phyloP scores from a whole-genome alignment of 1,140 invertebrate species.

The Lepeophtheirus salmonis region DNA sequence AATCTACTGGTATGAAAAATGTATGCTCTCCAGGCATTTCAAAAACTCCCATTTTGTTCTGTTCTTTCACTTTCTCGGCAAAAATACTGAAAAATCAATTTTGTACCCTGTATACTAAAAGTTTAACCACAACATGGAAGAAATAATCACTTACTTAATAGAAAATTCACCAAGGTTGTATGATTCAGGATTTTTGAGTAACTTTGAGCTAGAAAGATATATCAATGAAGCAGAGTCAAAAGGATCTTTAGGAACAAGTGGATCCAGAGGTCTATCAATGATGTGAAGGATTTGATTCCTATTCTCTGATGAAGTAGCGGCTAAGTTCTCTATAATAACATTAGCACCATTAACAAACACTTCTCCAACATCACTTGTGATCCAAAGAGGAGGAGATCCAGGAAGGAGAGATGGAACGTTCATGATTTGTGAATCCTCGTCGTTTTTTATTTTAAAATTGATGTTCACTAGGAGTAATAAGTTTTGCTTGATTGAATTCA shows the following conservation, averaged over 20 bases:
- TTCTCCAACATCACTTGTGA: background rate
- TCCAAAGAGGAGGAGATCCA: conserved; percentile 8
- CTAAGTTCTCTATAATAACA: conserved; percentile 8
- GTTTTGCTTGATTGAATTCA: background rate
- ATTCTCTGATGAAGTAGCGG: background rate
- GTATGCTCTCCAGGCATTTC: conserved; percentile 10
- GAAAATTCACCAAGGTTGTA: background rate
- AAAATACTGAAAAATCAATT: conserved; percentile 7
- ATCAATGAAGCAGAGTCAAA: background rate
- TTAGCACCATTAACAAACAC: conserved; percentile 9
- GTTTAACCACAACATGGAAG: too few species aligned
- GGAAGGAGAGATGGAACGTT: conserved; percentile 6
- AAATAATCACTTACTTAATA: conserved; percentile 2
- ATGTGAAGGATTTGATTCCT: conserved; percentile 7
- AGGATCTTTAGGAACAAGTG: background rate
- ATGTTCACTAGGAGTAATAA: conserved; percentile 8
- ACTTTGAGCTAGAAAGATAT: background rate
- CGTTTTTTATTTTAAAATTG: background rate
- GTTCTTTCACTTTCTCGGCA: background rate
- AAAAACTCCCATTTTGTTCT: conserved; percentile 8
- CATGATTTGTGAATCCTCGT: background rate
- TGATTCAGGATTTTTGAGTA: background rate
- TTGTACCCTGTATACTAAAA: too few species aligned
- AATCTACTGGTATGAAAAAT: conserved; percentile 14
- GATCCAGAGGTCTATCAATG: background rate